Base-by-base conservation (phyloP, 2,888 invertebrate genomes). In the Ptycholaimellus sp. region DNA sequence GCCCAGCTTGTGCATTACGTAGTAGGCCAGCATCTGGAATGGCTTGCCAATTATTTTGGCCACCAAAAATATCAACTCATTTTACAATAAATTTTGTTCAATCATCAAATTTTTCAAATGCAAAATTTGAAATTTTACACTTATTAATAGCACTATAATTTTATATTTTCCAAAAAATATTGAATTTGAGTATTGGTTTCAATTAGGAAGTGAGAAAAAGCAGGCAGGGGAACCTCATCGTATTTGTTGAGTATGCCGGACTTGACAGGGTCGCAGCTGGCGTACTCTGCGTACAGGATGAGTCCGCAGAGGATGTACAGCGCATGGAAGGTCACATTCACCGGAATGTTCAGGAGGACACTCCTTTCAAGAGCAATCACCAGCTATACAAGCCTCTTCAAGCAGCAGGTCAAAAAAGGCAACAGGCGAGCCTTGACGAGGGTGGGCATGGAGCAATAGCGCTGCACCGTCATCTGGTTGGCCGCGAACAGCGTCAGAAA, bases 271-370 rank as follows among this genome's bases (percentile, higher is more conserved):
- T 51, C 46, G 35, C 54, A 55, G 21, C 42, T 40, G 25, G 47
- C 29, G 31, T 48, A 56, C 13, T 42, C 36, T 2, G 43, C 43
- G 33, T 47, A 54, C 14, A 56, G 49, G 19, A 53, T 35, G 9
- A 53, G 29, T 3, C 54, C 54, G 14, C 49, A 32, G 1, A 43
- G 28, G 2, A 47, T 41, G 30, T 52, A 54, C 13, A 43, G 35
- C 2, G 45, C 11, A 3, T 54, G 36, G 19, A 51, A 46, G 7
- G 46, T 25, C 1, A 46, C 25, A 28, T 54, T 52, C 40, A 48
- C 45, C 1, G 49, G 44, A 30, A 51, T 46, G 35, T 56, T 54
- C 3, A 50, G 37, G 11, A 55, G 35, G 3, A 54, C 45, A 13
- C 48, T 47, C 33, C 53, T 52, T n/a, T 41, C 43, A 40, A 23